phyloP scores from a whole-genome alignment of 2,797 vertebrate genomes.

The Gobionotothen gibberifrons region DNA sequence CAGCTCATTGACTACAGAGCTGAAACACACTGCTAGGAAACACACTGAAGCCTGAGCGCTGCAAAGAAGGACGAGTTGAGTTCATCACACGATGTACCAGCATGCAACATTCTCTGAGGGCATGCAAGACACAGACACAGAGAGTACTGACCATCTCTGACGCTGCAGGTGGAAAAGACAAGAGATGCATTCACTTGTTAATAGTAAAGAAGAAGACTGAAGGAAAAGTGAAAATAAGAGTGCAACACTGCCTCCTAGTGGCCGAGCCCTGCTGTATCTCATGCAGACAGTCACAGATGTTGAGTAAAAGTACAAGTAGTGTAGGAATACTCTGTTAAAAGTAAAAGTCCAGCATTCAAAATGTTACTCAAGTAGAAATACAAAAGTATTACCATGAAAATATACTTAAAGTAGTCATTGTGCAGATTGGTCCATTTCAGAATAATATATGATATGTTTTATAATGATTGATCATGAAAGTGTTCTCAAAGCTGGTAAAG shows the following conservation, averaged over 20 bases:
- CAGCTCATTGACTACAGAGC: slow-evolving; percentile 7
- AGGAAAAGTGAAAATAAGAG: slow-evolving; percentile 17
- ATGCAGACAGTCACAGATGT: not conserved
- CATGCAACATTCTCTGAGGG: slow-evolving; percentile 25
- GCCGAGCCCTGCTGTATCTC: not conserved
- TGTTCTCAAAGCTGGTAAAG: too few species aligned
- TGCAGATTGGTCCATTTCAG: too few species aligned
- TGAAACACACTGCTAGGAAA: not conserved
- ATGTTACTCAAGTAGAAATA: too few species aligned
- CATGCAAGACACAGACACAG: slow-evolving; percentile 42
- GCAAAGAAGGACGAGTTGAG: not conserved
- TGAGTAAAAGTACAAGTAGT: too few species aligned
- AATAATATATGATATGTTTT: too few species aligned
- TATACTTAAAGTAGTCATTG: too few species aligned
- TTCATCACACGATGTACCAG: not conserved
- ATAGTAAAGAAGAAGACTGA: slow-evolving; percentile 48
- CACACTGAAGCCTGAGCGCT: not conserved
- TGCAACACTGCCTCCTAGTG: slow-evolving; percentile 62
- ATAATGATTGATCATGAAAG: too few species aligned
- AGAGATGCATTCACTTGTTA: slow-evolving; percentile 55
- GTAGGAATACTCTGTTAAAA: too few species aligned
- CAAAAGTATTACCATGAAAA: too few species aligned
- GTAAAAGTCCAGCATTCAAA: too few species aligned
- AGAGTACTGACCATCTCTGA: slow-evolving; percentile 98
- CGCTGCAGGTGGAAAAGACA: slow-evolving; percentile 86